Percentiles rank a stretch among this genome's conserved stretches.
These are phyloP conservation scores for Ceratina japonica DNA, from an alignment of 1,140 invertebrate species.

Conservation along the genomic window DNA sequence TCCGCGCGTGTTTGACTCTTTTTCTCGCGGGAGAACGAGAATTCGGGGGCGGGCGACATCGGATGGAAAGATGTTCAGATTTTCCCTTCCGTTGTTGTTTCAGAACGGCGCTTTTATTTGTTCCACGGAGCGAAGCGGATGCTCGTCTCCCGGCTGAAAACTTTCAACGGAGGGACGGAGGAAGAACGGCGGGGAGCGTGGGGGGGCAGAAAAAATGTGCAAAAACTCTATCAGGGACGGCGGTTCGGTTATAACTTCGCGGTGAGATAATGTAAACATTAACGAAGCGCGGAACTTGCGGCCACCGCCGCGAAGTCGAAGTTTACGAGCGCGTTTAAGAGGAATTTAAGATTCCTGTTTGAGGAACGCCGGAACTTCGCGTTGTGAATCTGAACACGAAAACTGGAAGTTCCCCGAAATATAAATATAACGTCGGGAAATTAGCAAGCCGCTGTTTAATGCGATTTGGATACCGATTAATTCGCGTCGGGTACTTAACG, in stretches of 20 bases:
- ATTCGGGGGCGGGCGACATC: neutral
- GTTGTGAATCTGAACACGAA: neutral
- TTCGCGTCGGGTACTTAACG: neutral
- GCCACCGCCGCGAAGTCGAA: neutral
- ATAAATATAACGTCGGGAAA: too few relatives aligned
- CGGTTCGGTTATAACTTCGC: conserved; percentile 9
- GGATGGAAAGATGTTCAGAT: conserved; percentile 2
- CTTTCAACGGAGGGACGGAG: neutral
- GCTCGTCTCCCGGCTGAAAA: neutral
- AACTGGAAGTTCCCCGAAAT: too few relatives aligned
- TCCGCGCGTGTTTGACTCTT: neutral
- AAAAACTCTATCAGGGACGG: neutral
- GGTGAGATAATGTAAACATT: conserved; percentile 9
- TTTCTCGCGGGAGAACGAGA: neutral
- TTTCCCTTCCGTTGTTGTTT: conserved; percentile 1
- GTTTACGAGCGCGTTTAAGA: neutral
- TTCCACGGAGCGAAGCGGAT: neutral
- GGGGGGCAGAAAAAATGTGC: neutral
- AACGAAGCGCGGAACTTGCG: conserved; percentile 4
- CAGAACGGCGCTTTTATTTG: neutral
- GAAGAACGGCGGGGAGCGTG: too few relatives aligned
- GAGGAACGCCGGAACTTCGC: neutral
- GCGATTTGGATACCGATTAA: too few relatives aligned
- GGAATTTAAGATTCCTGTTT: conserved; percentile 6
- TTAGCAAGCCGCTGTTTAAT: too few relatives aligned